Conservation (phyloP, 2,888 invertebrate genomes). For the Drosophila tanythrix region DNA sequence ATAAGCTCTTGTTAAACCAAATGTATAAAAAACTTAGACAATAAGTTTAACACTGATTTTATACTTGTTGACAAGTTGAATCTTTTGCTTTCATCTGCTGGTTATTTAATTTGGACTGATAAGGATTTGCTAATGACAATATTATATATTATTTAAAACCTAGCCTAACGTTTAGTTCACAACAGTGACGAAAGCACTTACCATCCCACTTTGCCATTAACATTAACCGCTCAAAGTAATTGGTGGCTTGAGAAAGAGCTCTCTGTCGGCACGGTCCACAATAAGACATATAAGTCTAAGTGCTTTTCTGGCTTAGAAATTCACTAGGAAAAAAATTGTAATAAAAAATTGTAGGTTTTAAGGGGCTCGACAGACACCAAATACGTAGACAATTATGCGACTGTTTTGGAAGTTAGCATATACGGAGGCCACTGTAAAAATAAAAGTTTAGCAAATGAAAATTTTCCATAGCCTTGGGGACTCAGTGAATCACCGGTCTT, state of each 20-base stretch:
- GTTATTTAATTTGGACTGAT: neutral
- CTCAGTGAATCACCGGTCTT: slow-evolving; percentile 8
- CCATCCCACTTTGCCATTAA: slow-evolving; percentile 39
- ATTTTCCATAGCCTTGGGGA: slow-evolving; percentile 41
- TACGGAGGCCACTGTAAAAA: slow-evolving; percentile 31
- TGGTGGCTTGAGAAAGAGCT: slow-evolving; percentile 47
- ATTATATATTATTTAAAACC: neutral
- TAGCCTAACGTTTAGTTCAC: slow-evolving; percentile 24
- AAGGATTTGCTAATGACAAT: slow-evolving; percentile 32
- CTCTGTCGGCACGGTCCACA: slow-evolving; percentile 3
- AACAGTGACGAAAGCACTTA: slow-evolving; percentile 65
- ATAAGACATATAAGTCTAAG: slow-evolving; percentile 40
- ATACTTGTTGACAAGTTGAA: neutral
- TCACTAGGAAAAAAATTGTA: neutral
- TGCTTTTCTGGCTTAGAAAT: slow-evolving; percentile 32
- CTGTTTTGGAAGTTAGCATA: slow-evolving; percentile 23
- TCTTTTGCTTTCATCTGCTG: neutral
- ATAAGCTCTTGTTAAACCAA: slow-evolving; percentile 3
- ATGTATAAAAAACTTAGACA: neutral
- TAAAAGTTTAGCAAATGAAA: slow-evolving; percentile 29
- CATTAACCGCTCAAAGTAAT: slow-evolving; percentile 70
- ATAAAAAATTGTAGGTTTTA: neutral
- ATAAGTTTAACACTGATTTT: neutral
- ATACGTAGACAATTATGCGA: slow-evolving; percentile 33
- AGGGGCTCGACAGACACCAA: neutral